Base-by-base conservation (phyloP, 2,113 vertebrate species). In the Lucifuga dentata region DNA sequence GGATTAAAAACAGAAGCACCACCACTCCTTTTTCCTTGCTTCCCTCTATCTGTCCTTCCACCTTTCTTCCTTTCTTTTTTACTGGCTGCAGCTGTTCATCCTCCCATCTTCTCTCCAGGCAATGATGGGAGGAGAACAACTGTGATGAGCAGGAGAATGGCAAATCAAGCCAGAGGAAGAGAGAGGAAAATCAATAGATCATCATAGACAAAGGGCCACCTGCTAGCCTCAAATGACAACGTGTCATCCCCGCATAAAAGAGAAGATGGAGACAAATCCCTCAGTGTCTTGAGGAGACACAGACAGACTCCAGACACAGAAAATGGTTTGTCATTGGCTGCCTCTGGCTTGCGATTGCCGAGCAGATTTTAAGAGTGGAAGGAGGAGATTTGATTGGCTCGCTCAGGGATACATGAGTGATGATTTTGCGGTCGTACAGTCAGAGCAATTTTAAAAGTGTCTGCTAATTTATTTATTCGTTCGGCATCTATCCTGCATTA, bases 161-260 rank as follows among this genome's bases (percentile, higher is more conserved):
- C 65, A 83, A 78, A 70, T 73, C 63, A 52, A 73, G 73, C 55
- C 40, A 21, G 60, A 67, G 60, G 71, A 79, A 48, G 51, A 65
- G 43, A 59, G 59, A 29, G 40, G 36, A 51, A 75, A 86, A 89
- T 89, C 88, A 88, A 87, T 89, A 87, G 72, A 84, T 83, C 76
- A 83, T 79, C 68, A 81, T 9, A 82, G 72, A 89, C 84, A 80
- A 86, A 80, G 58, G 73, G 63, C 85, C 86, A 88, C 84, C 86
- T 86, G 81, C 79, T 71, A 51, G 83, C 68, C 72, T n/a, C 23
- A 83, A 74, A 86, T 85, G 84, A 88, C 80, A 80, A 67, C 56
- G 10, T 78, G 86, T 80, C 81, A 83, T 58, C 58, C 43, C 1
- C 38, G 5, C 73, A 78, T 64, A 66, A 78, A 81, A 61, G 70